These are phyloP conservation scores for Esperia sulphurella DNA, from an alignment of 2,888 invertebrate genomes.

Conservation along the genomic window DNA sequence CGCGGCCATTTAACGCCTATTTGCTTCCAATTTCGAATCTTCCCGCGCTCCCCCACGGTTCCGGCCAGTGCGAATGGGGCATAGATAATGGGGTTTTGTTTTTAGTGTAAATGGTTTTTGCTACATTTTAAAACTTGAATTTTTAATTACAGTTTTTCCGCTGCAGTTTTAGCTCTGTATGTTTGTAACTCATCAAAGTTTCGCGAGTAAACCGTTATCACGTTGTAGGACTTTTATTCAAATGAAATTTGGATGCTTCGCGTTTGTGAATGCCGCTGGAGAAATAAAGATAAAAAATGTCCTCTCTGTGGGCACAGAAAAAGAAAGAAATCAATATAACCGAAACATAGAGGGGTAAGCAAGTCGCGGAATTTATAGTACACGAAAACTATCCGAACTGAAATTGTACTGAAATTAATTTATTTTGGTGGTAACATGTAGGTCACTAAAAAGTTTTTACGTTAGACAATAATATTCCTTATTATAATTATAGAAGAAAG, in stretches of 20 bases:
- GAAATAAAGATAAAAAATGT: slow-evolving; percentile 60
- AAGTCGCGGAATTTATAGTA: not conserved
- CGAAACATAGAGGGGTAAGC: slow-evolving; percentile 36
- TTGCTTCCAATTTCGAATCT: slow-evolving; percentile 81
- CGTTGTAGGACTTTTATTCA: slow-evolving; percentile 43
- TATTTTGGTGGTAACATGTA: too few species aligned
- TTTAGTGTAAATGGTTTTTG: slow-evolving; percentile 22
- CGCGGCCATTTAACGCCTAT: slow-evolving; percentile 84
- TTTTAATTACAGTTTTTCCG: slow-evolving; percentile 1
- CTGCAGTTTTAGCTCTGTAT: too few species aligned
- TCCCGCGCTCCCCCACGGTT: slow-evolving; percentile 70
- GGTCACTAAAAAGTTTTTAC: too few species aligned
- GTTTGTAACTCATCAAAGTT: slow-evolving; percentile 35
- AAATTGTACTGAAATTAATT: too few species aligned
- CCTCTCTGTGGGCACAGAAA: slow-evolving; percentile 45
- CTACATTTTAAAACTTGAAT: not conserved
- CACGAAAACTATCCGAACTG: too few species aligned
- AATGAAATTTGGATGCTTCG: slow-evolving; percentile 56
- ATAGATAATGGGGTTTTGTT: slow-evolving; percentile 72
- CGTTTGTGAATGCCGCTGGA: slow-evolving; percentile 44
- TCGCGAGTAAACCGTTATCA: slow-evolving; percentile 41
- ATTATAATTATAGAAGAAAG: too few species aligned
- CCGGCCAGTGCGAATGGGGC: slow-evolving; percentile 66
- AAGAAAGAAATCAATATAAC: slow-evolving; percentile 61
- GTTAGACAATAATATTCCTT: too few species aligned